These are phyloP conservation scores for Bicyclus anynana DNA, from an alignment of 1,140 invertebrate genomes.

Conservation along the genomic window DNA sequence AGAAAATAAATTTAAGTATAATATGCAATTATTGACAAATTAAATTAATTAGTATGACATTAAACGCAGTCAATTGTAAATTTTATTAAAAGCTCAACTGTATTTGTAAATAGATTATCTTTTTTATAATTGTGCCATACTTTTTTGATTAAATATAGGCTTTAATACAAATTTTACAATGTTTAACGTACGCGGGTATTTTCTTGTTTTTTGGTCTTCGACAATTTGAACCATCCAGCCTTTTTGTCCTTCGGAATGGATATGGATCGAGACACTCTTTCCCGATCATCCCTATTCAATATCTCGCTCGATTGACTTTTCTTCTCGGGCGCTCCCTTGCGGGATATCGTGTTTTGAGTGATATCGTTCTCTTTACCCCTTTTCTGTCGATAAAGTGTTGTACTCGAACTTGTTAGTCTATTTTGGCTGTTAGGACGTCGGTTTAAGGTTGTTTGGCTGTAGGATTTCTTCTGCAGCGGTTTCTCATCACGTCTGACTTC, in stretches of 20 bases:
- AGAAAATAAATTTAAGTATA: not conserved
- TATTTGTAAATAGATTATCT: not conserved
- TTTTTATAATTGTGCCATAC: not conserved
- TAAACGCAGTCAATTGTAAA: not conserved
- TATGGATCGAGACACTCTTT: conserved; percentile 78
- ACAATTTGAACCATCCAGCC: conserved; percentile 84
- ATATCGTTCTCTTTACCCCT: conserved; percentile 60
- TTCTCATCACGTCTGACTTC: conserved; percentile 48
- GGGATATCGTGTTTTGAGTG: conserved; percentile 62
- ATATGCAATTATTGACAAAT: not conserved
- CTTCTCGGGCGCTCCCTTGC: conserved; percentile 70
- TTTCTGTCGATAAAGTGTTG: conserved; percentile 63
- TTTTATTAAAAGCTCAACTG: not conserved
- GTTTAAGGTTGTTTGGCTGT: conserved; percentile 64
- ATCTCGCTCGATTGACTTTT: conserved; percentile 81
- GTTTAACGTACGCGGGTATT: conserved; percentile 60
- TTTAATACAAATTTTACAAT: too few species aligned
- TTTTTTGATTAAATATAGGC: too few species aligned
- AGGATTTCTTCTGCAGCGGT: conserved; percentile 61
- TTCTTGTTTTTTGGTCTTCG: conserved; percentile 78
- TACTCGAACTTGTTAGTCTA: conserved; percentile 52
- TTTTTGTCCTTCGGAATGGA: conserved; percentile 85
- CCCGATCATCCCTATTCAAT: conserved; percentile 70
- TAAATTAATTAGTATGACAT: not conserved
- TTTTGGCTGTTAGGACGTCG: conserved; percentile 52